Percentiles rank a stretch among this genome's conserved stretches.
These are phyloP conservation scores for Tolypeutes matacus DNA, from an alignment of 2,797 vertebrate species.

Conservation along the genomic window DNA sequence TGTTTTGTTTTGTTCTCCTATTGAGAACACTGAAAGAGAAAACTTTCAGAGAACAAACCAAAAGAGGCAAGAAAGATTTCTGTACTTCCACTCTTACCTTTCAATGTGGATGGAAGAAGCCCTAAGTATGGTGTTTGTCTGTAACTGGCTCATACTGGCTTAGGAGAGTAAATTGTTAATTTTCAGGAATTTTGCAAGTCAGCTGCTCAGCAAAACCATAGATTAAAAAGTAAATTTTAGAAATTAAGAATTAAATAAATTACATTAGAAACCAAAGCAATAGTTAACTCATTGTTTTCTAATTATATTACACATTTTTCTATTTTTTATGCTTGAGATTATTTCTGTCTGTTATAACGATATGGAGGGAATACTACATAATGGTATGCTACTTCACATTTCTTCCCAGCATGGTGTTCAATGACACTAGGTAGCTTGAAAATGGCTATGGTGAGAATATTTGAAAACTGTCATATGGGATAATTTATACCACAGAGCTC, in stretches of 20 bases:
- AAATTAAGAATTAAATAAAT: not conserved
- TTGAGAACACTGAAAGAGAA: not conserved
- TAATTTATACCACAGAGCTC: not conserved
- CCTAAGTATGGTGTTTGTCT: not conserved
- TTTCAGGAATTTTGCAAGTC: not conserved
- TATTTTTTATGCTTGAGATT: not conserved
- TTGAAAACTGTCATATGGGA: not conserved
- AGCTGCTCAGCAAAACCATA: not conserved
- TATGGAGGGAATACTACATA: not conserved
- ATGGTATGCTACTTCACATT: not conserved
- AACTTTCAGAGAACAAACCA: not conserved
- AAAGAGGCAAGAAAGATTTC: not conserved
- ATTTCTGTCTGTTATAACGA: not conserved
- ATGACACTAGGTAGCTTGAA: not conserved
- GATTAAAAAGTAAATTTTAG: not conserved
- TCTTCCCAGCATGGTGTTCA: not conserved
- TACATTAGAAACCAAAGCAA: not conserved
- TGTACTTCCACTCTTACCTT: not conserved
- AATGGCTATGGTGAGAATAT: not conserved
- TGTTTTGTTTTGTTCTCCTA: not conserved
- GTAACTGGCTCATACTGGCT: fast-evolving
- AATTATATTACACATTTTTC: not conserved
- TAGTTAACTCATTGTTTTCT: not conserved
- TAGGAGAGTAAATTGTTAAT: fast-evolving
- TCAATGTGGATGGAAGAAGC: not conserved